Percentiles rank a stretch among this genome's conserved stretches.
Evolutionary conservation across 2,113 vertebrate species (phyloP).

Genomic region (Anhinga rufa): DNA sequence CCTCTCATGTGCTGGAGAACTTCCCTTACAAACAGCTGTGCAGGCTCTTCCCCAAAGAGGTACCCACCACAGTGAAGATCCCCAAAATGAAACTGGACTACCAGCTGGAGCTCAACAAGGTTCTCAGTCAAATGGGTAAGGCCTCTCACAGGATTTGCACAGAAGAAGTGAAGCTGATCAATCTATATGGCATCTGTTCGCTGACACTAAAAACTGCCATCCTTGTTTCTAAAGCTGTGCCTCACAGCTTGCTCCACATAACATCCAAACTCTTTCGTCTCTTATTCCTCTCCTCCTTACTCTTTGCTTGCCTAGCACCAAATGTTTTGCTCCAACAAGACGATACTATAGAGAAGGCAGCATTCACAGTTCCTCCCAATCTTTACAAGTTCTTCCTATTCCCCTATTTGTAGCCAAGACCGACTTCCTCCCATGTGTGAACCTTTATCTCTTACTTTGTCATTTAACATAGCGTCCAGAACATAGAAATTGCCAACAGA

Average conservation of each 20-base stretch:
- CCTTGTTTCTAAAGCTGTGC: constrained; percentile 49
- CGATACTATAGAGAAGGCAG: not conserved
- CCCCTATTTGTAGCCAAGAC: not conserved
- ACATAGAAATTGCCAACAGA: not conserved
- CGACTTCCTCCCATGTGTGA: not conserved
- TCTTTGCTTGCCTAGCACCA: constrained; percentile 42
- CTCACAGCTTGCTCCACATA: constrained; percentile 57
- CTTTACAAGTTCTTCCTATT: not conserved
- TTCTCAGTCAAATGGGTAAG: constrained; percentile 87
- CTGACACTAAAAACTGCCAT: not conserved
- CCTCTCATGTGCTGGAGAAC: constrained; percentile 74
- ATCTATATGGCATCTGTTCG: not conserved
- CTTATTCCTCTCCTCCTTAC: constrained; percentile 20
- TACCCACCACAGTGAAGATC: constrained; percentile 81
- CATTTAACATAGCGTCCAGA: not conserved
- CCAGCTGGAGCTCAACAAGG: constrained; percentile 78
- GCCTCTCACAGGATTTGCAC: not conserved
- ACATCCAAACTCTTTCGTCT: not conserved
- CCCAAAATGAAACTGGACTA: constrained; percentile 88
- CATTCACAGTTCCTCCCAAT: not conserved
- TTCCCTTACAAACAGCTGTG: constrained; percentile 77
- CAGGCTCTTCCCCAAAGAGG: constrained; percentile 74
- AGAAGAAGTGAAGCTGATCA: not conserved
- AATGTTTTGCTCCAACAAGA: constrained; percentile 38
- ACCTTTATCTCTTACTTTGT: not conserved